Conservation (phyloP, 2,888 invertebrate genomes). For the Caenorhabditis sp. region DNA sequence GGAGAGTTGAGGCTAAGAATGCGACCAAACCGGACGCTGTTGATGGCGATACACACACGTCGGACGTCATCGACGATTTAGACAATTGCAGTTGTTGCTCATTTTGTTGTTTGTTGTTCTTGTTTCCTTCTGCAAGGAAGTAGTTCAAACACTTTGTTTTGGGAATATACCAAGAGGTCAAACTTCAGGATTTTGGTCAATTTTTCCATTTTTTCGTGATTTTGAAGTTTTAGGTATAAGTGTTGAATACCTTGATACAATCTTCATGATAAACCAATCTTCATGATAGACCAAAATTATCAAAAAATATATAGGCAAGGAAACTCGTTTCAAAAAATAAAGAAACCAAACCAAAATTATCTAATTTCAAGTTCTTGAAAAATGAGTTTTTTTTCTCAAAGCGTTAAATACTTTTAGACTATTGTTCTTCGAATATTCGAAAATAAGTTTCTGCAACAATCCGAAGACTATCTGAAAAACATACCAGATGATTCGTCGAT, state of each 20-base stretch:
- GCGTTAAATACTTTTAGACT: too few species aligned
- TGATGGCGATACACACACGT: slow-evolving; percentile 55
- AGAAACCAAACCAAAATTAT: too few species aligned
- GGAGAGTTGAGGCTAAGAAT: slow-evolving; percentile 41
- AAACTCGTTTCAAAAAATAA: too few species aligned
- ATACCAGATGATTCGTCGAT: slow-evolving; percentile 59
- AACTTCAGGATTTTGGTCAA: too few species aligned
- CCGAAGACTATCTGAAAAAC: slow-evolving; percentile 2
- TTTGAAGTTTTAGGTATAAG: too few species aligned
- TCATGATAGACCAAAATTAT: too few species aligned
- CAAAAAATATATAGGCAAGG: too few species aligned
- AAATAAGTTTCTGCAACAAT: background rate
- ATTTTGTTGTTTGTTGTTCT: background rate
- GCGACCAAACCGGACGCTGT: slow-evolving; percentile 50
- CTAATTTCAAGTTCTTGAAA: too few species aligned
- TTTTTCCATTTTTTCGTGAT: background rate
- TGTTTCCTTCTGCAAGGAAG: background rate
- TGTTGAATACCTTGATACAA: too few species aligned
- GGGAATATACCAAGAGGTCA: background rate
- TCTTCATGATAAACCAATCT: too few species aligned
- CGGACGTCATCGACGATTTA: slow-evolving; percentile 14
- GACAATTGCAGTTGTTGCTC: slow-evolving; percentile 20
- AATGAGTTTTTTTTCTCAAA: too few species aligned
- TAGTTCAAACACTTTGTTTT: background rate
- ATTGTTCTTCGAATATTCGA: background rate